Evolutionary conservation across 2,113 vertebrate species (phyloP), one percentile per base, ranked within the genome.

Genomic region (Poecilia latipinna): DNA sequence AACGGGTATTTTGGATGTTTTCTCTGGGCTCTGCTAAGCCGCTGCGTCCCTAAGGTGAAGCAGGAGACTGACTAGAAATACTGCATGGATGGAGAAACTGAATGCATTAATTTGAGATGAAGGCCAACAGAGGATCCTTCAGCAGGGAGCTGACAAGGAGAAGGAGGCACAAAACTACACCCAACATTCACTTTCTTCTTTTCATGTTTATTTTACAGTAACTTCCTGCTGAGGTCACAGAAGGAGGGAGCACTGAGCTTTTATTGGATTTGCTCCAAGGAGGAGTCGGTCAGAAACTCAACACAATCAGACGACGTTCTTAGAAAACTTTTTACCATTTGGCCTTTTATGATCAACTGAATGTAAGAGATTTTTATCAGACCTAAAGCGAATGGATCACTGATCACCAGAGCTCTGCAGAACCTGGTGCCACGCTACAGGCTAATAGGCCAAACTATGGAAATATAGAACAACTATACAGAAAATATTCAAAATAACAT

Each of bases 31-130:
- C 62, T 29, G 35, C 66, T 61, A 57, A 76, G 39, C 48, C 29
- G 37, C 31, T 35, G 4, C 24, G 51, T 82, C 85, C 82, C 85
- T 4, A 1, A 35, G 69, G 78, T 75, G 57, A 82, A 64, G 69
- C 1, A 4, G 4, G 62, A 28, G 68, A 62, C 65, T 77, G 48
- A 75, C 65, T 61, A 26, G 71, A 72, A 79, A 70, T 70, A 54
- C 66, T 70, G 80, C 80, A 82, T 71, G 78, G 65, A 42, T 72
- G 61, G 67, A 33, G 69, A 84, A 69, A 65, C 42, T 68, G 74
- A 79, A 72, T 69, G 57, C 63, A 84, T 84, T 67, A 83, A 81
- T 82, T 83, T 79, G 44, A 66, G 73, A 81, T 77, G 70, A 61
- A 39, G 75, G 63, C 64, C 28, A 33, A 37, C 57, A 48, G 66